Conservation (phyloP, 2,797 vertebrate species). For the Danio aesculapii region DNA sequence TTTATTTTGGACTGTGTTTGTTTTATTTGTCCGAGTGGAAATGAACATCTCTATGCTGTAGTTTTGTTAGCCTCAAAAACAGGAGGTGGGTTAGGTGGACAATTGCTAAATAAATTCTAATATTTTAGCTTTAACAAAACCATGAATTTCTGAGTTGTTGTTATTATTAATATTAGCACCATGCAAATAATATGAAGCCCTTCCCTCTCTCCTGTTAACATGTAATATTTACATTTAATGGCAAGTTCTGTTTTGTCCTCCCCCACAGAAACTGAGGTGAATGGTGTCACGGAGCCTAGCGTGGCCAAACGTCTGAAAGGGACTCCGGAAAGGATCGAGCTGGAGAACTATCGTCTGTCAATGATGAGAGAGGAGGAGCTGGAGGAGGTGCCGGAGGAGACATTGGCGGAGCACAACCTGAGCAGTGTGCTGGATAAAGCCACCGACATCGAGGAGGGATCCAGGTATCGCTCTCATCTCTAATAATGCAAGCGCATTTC, state of each 20-base stretch:
- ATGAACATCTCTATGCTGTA: neutral
- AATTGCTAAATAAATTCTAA: neutral
- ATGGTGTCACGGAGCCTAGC: conserved; percentile 90
- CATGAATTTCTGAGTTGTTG: neutral
- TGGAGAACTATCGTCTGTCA: conserved; percentile 95
- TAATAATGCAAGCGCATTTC: no score
- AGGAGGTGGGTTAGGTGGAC: neutral
- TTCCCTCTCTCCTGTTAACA: conserved; percentile 68
- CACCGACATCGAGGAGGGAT: conserved; percentile 85
- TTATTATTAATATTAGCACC: neutral
- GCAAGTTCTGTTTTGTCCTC: conserved; percentile 65
- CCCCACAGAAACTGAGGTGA: conserved; percentile 82
- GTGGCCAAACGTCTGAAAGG: conserved; percentile 89
- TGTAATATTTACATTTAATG: conserved; percentile 75
- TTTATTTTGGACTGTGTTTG: conserved; percentile 68
- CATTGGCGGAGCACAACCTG: conserved; percentile 94
- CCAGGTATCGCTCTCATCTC: conserved; percentile 72
- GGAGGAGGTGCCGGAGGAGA: conserved; percentile 94
- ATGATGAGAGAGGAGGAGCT: conserved; percentile 90
- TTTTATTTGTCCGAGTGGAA: conserved; percentile 65
- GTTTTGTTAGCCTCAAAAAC: neutral
- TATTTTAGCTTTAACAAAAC: neutral
- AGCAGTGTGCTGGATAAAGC: conserved; percentile 93
- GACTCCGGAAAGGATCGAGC: conserved; percentile 94
- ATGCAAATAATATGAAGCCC: neutral